Evolutionary conservation across 2,797 vertebrate genomes (phyloP).

Genomic region (Rhabdophis nuchalis): DNA sequence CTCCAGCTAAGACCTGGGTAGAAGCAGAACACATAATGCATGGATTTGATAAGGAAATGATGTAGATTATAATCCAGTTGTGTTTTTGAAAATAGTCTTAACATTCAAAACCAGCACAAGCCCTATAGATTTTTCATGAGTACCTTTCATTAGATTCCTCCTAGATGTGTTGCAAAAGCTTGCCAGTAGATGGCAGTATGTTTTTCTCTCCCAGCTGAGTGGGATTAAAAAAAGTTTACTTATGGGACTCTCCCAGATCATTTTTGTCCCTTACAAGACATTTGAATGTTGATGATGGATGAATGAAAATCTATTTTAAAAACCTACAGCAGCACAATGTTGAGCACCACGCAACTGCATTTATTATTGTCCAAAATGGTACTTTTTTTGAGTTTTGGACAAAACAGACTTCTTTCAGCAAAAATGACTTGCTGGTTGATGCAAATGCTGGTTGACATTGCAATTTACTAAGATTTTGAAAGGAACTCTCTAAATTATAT

Average conservation of each 20-base stretch:
- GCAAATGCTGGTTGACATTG: not conserved
- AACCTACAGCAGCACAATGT: not conserved
- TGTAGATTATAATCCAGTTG: not conserved
- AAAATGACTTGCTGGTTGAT: not conserved
- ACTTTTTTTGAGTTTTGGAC: not conserved
- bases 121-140: not conserved
- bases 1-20: not conserved
- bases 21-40: not conserved
- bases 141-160: constrained; percentile 28
- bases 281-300: constrained; percentile 32
- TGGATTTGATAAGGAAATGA: not conserved
- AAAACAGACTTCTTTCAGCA: not conserved
- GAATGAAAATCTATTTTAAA: constrained; percentile 1
- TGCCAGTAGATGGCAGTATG: constrained; percentile 68
- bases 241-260: constrained; percentile 4
- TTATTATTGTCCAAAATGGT: not conserved
- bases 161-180: not conserved
- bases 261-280: constrained; percentile 25
- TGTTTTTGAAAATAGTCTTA: not conserved
- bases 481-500: not conserved
- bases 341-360: not conserved
- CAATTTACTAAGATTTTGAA: not conserved
- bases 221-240: constrained; percentile 36
- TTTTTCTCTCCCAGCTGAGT: not conserved
- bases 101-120: not conserved